A percentile compares a stretch with the other conserved stretches of the same genome.
Evolutionary conservation across 1,140 invertebrate genomes (phyloP).

Genomic region (Drosophila fuyamai): DNA sequence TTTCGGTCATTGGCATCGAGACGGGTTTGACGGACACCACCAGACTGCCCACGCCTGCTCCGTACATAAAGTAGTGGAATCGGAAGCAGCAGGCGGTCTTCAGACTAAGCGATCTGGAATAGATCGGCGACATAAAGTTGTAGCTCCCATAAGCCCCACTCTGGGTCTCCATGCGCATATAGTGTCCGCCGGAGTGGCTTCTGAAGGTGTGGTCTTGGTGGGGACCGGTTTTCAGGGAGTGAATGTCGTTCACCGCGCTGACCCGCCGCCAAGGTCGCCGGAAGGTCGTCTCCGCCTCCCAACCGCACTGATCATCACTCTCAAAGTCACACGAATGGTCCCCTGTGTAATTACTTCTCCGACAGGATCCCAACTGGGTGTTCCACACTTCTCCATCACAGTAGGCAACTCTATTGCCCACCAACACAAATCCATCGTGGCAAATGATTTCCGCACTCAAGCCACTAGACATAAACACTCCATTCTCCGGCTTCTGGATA

Average conservation of each 20-base stretch:
- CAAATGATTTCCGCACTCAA: constrained; percentile 44
- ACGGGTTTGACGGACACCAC: constrained; percentile 67
- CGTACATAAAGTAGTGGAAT: constrained; percentile 81
- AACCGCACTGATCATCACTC: constrained; percentile 71
- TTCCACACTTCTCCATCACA: constrained; percentile 75
- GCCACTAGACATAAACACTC: constrained; percentile 1
- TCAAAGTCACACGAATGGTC: constrained; percentile 75
- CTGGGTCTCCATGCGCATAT: constrained; percentile 74
- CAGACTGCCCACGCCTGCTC: constrained; percentile 64
- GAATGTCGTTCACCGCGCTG: constrained; percentile 42
- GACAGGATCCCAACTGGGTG: constrained; percentile 65
- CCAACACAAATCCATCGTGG: constrained; percentile 55
- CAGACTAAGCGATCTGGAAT: constrained; percentile 53
- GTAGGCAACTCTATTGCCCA: constrained; percentile 51
- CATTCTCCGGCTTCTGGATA: constrained; percentile 20
- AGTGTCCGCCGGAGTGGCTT: constrained; percentile 61
- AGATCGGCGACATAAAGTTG: constrained; percentile 69
- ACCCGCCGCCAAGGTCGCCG: constrained; percentile 57
- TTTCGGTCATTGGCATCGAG: constrained; percentile 28
- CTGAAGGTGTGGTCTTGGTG: constrained; percentile 72
- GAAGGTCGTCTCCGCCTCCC: constrained; percentile 24
- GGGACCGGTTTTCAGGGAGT: constrained; percentile 64
- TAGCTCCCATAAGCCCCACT: constrained; percentile 5
- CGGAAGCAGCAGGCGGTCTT: constrained; percentile 76
- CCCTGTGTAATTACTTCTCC: constrained; percentile 40